Evolutionary conservation across 2,113 vertebrate species (phyloP), one percentile per base, ranked within the genome.

Genomic region (Lepus americanus): DNA sequence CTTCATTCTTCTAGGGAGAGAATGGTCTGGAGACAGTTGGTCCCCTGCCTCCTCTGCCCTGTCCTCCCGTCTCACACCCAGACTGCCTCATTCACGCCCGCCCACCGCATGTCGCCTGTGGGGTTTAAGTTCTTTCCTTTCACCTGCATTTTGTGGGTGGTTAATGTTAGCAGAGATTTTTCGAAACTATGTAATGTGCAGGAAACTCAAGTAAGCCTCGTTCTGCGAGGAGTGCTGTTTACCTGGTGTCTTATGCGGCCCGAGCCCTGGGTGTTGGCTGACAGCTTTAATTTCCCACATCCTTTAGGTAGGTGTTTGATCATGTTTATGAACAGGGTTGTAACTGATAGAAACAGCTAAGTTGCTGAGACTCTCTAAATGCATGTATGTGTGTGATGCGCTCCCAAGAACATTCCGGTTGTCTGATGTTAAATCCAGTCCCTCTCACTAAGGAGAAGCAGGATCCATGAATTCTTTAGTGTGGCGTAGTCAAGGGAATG

Each of bases 111-210:
- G 84, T 81, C 83, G 66, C 78, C 49, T 49, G 36, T 89, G 61
- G 66, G 66, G 80, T 92, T 59, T 67, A 44, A 77, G 29, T 74
- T 79, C 31, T 90, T 89, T 73, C 25, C 51, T 93, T 77, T 87
- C 85, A 77, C 70, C 72, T 90, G 69, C 72, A 53, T 83, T 94
- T 87, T 93, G 39, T 9, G 22, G 89, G 79, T 83, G 36, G 53
- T 77, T 90, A 33, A 51, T 74, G 33, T 87, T 92, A 92, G n/a
- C 31, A 64, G 51, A 69, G 16, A 4, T 27, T 67, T 94, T n/a
- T 84, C 33, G 29, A 92, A 79, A 79, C 91, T 89, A 67, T 11
- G 19, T 51, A 69, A 51, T 5, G 13, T 63, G 36, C 29, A 84
- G 76, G 74, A 95, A 89, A 83, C 19, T n/a, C 72, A 53, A 70